phyloP scores from a whole-genome alignment of 2,113 vertebrate species.

The Apodemus sylvaticus region DNA sequence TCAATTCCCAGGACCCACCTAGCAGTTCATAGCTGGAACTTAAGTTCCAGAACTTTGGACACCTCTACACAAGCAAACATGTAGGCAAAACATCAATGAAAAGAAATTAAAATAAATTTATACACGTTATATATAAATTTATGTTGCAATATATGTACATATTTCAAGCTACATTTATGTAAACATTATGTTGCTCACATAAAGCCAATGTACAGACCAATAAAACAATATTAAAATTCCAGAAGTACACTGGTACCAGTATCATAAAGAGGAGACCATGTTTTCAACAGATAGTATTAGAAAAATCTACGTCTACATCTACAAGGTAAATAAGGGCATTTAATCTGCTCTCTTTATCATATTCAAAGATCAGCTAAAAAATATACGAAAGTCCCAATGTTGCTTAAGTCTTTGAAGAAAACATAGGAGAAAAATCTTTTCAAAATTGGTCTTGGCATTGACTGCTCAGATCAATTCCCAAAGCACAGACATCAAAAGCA shows the following conservation, averaged over 20 bases:
- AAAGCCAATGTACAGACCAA: not conserved
- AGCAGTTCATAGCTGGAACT: not conserved
- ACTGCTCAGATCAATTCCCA: not conserved
- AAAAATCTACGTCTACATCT: not conserved
- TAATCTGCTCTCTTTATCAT: not conserved
- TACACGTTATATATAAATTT: not conserved
- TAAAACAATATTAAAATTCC: not conserved
- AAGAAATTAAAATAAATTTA: not conserved
- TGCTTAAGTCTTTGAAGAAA: not conserved
- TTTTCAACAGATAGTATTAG: not conserved
- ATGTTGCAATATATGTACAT: not conserved
- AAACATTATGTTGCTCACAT: not conserved
- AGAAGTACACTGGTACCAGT: not conserved
- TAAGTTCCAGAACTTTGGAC: not conserved
- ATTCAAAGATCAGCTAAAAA: not conserved
- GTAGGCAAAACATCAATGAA: not conserved
- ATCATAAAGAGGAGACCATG: not conserved
- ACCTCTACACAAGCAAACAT: not conserved
- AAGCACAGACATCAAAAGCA: not conserved
- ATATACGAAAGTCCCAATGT: not conserved
- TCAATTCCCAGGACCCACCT: not conserved
- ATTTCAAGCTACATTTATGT: not conserved
- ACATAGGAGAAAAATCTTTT: not conserved
- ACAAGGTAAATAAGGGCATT: not conserved
- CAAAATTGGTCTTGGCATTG: not conserved